Percentiles rank a stretch among this genome's conserved stretches.
These are phyloP conservation scores for Marmota flaviventris DNA, from an alignment of 2,113 vertebrate species.

Conservation along the genomic window DNA sequence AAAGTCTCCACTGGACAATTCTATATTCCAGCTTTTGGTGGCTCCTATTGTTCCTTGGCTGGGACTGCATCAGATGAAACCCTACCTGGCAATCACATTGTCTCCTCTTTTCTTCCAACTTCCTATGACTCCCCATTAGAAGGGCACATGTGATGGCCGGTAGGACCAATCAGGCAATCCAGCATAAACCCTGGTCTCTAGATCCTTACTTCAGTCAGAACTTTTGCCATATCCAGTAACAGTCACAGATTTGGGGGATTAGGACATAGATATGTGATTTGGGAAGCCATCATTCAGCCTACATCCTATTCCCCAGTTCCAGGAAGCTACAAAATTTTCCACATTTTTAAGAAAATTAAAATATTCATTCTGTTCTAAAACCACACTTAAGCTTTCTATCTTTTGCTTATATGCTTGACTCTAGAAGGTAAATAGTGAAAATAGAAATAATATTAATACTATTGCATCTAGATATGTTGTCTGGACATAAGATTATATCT, in stretches of 20 bases:
- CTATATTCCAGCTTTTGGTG: not conserved
- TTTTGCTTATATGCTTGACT: not conserved
- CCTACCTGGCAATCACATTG: rapidly evolving
- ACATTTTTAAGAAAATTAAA: not conserved
- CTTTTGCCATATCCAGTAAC: not conserved
- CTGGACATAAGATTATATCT: not conserved
- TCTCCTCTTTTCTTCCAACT: not conserved
- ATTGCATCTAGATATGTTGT: not conserved
- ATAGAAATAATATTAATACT: not conserved
- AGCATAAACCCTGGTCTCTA: not conserved
- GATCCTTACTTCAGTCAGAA: not conserved
- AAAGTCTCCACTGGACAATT: not conserved
- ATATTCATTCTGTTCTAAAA: not conserved
- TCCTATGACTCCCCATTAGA: not conserved
- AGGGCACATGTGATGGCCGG: not conserved
- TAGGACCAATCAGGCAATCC: not conserved
- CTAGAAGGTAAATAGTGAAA: not conserved
- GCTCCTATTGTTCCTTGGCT: not conserved
- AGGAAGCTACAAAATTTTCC: not conserved
- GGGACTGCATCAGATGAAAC: not conserved
- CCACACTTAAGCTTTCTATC: not conserved
- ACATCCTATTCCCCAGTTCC: not conserved
- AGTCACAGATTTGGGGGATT: not conserved
- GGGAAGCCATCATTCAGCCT: not conserved
- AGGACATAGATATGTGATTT: not conserved